Evolutionary conservation across 64 coral and sea anemone genomes (phyloP).

Genomic region (Actinia equina): DNA sequence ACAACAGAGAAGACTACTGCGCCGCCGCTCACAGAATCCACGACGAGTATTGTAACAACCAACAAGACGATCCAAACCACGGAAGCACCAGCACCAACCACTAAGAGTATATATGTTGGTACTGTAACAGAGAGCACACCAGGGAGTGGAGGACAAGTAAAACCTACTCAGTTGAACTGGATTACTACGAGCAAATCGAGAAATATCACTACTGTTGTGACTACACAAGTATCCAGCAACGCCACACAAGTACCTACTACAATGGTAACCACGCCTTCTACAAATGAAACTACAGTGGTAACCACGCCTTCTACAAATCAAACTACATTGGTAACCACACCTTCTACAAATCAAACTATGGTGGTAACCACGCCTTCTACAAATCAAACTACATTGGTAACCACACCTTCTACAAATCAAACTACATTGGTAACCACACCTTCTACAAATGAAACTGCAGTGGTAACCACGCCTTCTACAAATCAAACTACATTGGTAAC

Average conservation of each 20-base stretch:
- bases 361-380: background rate
- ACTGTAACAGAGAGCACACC: slow-evolving; percentile 17
- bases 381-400: background rate
- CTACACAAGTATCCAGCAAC: background rate
- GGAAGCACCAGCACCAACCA: background rate
- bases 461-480: background rate
- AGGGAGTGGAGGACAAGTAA: background rate
- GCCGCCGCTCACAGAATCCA: background rate
- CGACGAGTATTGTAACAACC: background rate
- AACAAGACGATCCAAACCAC: slow-evolving; percentile 7
- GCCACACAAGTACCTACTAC: background rate
- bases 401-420: background rate
- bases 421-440: background rate
- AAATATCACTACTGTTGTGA: background rate
- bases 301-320: slow-evolving; percentile 12
- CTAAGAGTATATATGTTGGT: background rate
- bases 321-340: background rate
- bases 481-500: background rate
- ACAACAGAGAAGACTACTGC: background rate
- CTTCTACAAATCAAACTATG: background rate
- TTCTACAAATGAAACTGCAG: background rate
- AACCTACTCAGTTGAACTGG: background rate
- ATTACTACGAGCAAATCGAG: background rate
- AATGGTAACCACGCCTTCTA: background rate
- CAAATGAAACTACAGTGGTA: background rate